Percentiles rank a stretch among this genome's conserved stretches.
These are phyloP conservation scores for Bagarius yarrelli DNA, from an alignment of 2,113 vertebrate genomes.

Conservation along the genomic window DNA sequence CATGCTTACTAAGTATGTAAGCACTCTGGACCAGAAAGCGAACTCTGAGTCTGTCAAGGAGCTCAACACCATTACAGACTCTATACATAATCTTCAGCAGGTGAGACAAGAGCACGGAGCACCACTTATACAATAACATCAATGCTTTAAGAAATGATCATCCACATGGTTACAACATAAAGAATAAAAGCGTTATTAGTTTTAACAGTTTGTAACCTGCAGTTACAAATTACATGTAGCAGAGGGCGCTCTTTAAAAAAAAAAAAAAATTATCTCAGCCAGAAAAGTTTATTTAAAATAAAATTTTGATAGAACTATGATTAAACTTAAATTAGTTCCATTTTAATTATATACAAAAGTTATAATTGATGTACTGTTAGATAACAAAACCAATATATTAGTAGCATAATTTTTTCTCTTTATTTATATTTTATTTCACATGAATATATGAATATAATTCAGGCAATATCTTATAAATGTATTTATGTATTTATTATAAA, in stretches of 20 bases:
- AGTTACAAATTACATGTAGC: background rate
- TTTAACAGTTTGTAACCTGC: background rate
- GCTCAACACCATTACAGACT: background rate
- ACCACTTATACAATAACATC: background rate
- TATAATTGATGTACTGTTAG: background rate
- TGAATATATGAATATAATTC: no score
- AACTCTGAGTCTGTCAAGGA: background rate
- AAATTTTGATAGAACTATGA: background rate
- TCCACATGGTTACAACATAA: background rate
- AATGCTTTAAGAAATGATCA: background rate
- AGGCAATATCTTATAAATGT: no score
- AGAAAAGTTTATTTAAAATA: background rate
- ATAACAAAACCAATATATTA: background rate
- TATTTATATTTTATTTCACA: no score
- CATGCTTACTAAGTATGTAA: conserved; percentile 54
- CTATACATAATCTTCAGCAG: conserved; percentile 36
- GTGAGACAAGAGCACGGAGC: conserved; percentile 41
- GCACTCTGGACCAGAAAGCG: background rate
- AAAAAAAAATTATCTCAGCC: no score
- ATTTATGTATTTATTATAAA: no score
- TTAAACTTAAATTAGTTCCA: no score
- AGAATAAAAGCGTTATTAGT: background rate
- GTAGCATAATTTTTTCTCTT: no score
- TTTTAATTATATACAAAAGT: no score
- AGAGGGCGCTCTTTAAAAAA: background rate